These are phyloP conservation scores for Cephalotes varians DNA, from an alignment of 2,888 invertebrate genomes.

Conservation along the genomic window DNA sequence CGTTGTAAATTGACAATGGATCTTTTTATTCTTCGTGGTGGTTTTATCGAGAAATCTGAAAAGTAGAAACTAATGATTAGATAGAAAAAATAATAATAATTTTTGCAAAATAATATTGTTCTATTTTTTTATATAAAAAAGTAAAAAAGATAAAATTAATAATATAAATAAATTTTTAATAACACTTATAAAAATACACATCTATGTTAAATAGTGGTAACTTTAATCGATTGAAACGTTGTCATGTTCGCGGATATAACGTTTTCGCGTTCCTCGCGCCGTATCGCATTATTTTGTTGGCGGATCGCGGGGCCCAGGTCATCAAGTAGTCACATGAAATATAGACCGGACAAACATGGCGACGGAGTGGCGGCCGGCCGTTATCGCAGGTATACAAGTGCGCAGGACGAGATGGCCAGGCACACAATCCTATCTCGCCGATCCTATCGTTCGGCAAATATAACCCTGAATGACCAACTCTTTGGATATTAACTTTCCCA, in stretches of 20 bases:
- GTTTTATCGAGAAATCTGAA: not conserved
- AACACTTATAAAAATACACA: not conserved
- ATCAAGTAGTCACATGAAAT: slow-evolving; percentile 73
- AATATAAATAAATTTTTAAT: not conserved
- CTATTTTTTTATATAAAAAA: not conserved
- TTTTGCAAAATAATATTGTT: slow-evolving; percentile 5
- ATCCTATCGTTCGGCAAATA: slow-evolving; percentile 83
- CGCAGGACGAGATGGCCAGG: slow-evolving; percentile 73
- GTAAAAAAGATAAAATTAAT: not conserved
- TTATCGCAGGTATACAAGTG: slow-evolving; percentile 73
- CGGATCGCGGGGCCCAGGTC: slow-evolving; percentile 19
- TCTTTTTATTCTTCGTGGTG: not conserved
- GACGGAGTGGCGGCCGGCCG: slow-evolving; percentile 57
- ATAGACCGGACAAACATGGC: slow-evolving; percentile 76
- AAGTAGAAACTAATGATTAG: not conserved
- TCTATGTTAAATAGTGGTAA: not conserved
- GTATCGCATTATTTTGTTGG: slow-evolving; percentile 45
- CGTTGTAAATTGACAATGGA: not conserved
- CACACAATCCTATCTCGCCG: slow-evolving; percentile 83
- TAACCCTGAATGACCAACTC: slow-evolving; percentile 81
- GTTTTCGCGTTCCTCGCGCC: not conserved
- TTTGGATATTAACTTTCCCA: slow-evolving; percentile 78
- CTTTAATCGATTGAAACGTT: not conserved
- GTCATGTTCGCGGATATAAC: not conserved
- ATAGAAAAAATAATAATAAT: slow-evolving; percentile 25